phyloP scores from a whole-genome alignment of 2,113 vertebrate genomes.

The Sitta europaea region DNA sequence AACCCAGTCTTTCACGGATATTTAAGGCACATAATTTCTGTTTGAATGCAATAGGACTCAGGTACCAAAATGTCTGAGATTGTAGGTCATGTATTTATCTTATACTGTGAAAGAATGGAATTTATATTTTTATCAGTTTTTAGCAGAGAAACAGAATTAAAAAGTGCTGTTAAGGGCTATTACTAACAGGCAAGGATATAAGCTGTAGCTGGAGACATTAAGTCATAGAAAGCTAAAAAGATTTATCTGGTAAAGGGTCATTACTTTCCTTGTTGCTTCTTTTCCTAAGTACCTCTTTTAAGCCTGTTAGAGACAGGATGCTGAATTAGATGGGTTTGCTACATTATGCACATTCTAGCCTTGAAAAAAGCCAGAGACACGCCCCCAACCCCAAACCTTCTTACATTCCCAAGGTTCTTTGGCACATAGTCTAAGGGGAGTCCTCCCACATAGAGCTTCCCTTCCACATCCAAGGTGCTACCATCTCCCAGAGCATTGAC shows the following conservation, averaged over 20 bases:
- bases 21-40: background rate
- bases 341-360: background rate
- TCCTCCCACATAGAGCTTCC: conserved; percentile 86
- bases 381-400: background rate
- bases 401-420: conserved; percentile 83
- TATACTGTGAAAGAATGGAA: background rate
- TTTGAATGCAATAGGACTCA: background rate
- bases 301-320: background rate
- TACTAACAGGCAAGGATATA: background rate
- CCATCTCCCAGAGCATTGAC: conserved; percentile 76
- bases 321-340: background rate
- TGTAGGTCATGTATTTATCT: background rate
- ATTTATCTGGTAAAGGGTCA: background rate
- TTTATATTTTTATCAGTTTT: background rate
- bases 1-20: background rate
- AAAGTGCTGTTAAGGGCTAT: background rate
- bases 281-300: background rate
- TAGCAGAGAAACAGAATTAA: background rate
- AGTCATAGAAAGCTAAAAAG: background rate
- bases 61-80: background rate
- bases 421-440: conserved; percentile 75
- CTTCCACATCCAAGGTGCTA: conserved; percentile 84
- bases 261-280: background rate
- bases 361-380: fast-evolving
- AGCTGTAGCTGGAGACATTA: background rate